Percentiles rank a stretch among this genome's conserved stretches.
phyloP scores from a whole-genome alignment of 1,140 invertebrate genomes.

The Drosophila persimilis region DNA sequence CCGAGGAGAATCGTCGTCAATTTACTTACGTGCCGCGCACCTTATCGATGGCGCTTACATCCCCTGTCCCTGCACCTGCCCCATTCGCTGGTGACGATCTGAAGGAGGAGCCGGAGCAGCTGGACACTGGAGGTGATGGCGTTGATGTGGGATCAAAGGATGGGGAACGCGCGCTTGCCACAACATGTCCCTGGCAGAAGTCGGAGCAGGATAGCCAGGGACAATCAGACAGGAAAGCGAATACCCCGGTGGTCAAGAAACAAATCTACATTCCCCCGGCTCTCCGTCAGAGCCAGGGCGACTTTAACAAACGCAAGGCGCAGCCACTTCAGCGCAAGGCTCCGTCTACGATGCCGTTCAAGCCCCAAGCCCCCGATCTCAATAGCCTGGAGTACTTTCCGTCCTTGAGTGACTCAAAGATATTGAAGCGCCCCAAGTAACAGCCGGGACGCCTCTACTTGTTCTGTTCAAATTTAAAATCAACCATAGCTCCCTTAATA shows the following conservation, averaged over 20 bases:
- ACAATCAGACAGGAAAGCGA: background rate
- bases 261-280: slow-evolving; percentile 61
- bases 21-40: slow-evolving; percentile 26
- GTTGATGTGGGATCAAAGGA: slow-evolving; percentile 34
- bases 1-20: slow-evolving; percentile 52
- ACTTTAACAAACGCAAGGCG: slow-evolving; percentile 15
- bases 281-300: slow-evolving; percentile 60
- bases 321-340: slow-evolving; percentile 13
- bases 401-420: slow-evolving; percentile 24
- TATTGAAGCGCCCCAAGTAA: slow-evolving; percentile 56
- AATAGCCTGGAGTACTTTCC: slow-evolving; percentile 62
- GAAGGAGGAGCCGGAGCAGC: slow-evolving; percentile 17
- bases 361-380: slow-evolving; percentile 56
- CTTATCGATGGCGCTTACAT: slow-evolving; percentile 12
- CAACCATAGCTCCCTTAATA: slow-evolving; percentile 11
- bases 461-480: slow-evolving; percentile 42
- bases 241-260: slow-evolving; percentile 5
- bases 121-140: slow-evolving; percentile 55
- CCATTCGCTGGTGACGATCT: slow-evolving; percentile 1
- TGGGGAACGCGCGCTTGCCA: slow-evolving; percentile 7
- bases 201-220: slow-evolving; percentile 6
- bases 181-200: slow-evolving; percentile 56
- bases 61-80: background rate
- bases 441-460: background rate
- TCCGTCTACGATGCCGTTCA: slow-evolving; percentile 1